Conservation (phyloP, 2,113 vertebrate species). For the Anolis sagrei region DNA sequence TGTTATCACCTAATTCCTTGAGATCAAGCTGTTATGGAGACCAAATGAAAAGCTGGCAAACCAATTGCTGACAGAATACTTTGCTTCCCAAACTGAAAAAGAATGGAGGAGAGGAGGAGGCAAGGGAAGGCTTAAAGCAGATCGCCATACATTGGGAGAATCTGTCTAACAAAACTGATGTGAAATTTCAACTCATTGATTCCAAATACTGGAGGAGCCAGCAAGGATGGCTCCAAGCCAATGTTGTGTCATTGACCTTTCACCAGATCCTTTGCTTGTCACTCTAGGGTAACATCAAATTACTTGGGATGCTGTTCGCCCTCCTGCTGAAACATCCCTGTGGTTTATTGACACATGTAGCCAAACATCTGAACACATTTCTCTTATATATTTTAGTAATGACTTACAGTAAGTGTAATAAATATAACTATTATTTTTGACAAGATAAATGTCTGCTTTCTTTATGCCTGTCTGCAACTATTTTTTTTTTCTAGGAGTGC, state of each 20-base stretch:
- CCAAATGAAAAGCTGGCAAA: background rate
- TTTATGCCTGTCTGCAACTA: background rate
- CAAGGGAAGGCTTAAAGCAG: background rate
- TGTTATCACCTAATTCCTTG: background rate
- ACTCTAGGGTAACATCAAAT: background rate
- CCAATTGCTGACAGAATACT: background rate
- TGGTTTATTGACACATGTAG: background rate
- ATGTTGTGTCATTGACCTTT: background rate
- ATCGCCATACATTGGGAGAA: background rate
- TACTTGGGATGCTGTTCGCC: background rate
- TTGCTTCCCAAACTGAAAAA: background rate
- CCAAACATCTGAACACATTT: slow-evolving; percentile 32
- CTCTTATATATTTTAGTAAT: slow-evolving; percentile 39
- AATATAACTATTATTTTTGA: slow-evolving; percentile 41
- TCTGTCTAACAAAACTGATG: background rate
- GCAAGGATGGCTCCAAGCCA: background rate
- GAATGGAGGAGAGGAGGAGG: background rate
- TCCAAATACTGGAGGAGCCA: background rate
- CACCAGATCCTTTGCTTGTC: background rate
- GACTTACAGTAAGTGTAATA: slow-evolving; percentile 51
- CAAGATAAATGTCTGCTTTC: slow-evolving; percentile 8
- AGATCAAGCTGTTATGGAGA: background rate
- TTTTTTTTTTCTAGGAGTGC: background rate
- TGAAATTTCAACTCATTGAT: background rate
- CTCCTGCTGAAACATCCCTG: background rate